Conservation (phyloP, 2,113 vertebrate species). For the Steatornis caripensis region DNA sequence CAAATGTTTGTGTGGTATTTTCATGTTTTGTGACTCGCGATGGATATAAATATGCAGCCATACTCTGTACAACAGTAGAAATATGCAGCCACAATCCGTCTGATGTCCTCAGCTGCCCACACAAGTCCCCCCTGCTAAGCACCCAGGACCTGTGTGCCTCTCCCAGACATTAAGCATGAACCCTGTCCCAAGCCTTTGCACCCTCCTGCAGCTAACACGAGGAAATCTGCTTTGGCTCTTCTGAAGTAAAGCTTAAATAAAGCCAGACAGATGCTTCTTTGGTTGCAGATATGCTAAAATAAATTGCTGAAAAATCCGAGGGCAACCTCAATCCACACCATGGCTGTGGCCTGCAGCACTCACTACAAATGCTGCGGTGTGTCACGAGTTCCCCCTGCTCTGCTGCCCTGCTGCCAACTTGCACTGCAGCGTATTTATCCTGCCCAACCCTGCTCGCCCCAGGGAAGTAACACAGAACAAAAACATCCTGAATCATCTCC, state of each 20-base stretch:
- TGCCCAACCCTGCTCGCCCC: background rate
- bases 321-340: background rate
- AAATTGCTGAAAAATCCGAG: background rate
- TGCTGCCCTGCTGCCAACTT: background rate
- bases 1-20: background rate
- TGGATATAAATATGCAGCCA: background rate
- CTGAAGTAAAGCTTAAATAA: background rate
- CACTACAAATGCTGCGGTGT: background rate
- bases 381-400: background rate
- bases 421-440: fast-evolving
- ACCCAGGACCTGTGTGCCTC: background rate
- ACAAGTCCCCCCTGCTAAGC: background rate
- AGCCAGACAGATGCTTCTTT: background rate
- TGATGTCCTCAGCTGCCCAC: background rate
- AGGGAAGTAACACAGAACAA: background rate
- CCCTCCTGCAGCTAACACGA: background rate
- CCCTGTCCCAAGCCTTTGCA: background rate
- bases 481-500: background rate
- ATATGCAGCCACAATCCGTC: background rate
- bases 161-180: background rate
- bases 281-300: background rate
- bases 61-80: background rate
- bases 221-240: background rate
- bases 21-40: background rate
- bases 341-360: background rate